A percentile compares a stretch with the other conserved stretches of the same genome.
Conservation (phyloP, 2,797 vertebrate genomes). For the Lates japonicus region DNA sequence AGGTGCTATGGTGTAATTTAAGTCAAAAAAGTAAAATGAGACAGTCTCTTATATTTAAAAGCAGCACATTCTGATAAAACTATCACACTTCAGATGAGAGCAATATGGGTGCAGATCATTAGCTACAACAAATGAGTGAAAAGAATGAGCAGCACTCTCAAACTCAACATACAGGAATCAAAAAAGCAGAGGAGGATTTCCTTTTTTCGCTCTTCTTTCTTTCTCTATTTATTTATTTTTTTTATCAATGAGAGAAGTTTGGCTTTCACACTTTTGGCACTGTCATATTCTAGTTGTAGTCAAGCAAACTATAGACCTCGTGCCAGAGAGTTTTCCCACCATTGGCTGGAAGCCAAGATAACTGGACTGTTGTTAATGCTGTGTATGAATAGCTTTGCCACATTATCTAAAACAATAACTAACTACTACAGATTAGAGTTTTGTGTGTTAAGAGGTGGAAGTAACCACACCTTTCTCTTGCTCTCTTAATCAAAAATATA, state of each 20-base stretch:
- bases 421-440: constrained; percentile 3
- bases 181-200: background rate
- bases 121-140: background rate
- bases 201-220: too few relatives aligned
- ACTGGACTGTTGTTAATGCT: background rate
- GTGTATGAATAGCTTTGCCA: background rate
- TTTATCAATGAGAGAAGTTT: background rate
- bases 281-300: background rate
- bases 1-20: background rate
- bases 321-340: background rate
- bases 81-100: background rate
- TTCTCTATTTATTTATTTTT: background rate
- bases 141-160: background rate
- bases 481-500: background rate
- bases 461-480: background rate
- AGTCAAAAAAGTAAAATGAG: background rate
- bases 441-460: background rate
- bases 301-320: background rate
- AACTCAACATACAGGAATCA: background rate
- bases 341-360: background rate
- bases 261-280: background rate
- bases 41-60: background rate
- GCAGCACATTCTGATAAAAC: background rate
- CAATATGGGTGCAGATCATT: background rate
- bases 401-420: constrained; percentile 9